Percentiles rank a stretch among this genome's conserved stretches.
Evolutionary conservation across 92 coral and sea anemone species (phyloP).

Genomic region (Parazoanthus darwini): DNA sequence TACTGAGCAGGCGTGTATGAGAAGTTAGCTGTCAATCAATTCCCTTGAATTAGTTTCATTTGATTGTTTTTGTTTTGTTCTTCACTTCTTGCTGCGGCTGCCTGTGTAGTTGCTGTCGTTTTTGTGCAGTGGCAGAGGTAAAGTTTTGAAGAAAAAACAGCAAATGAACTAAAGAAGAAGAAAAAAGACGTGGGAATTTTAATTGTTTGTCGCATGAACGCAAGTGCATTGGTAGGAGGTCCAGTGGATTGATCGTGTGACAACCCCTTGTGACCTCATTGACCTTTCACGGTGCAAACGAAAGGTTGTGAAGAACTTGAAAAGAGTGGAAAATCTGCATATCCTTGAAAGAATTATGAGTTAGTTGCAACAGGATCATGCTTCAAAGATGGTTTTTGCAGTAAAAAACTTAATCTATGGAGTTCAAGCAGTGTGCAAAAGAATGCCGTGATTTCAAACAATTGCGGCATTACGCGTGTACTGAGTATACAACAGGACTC

Average conservation of each 20-base stretch:
- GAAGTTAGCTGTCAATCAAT: neutral
- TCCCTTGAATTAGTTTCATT: neutral
- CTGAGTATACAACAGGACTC: no score
- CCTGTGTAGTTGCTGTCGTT: neutral
- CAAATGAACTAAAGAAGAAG: neutral
- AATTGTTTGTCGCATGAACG: neutral
- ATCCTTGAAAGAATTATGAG: no score
- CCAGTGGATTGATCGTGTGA: neutral
- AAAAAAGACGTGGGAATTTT: neutral
- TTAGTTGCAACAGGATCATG: no score
- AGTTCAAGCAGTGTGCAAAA: no score
- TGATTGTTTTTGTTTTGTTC: neutral
- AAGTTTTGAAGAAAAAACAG: neutral
- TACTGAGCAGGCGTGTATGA: neutral
- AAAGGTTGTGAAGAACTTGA: no score
- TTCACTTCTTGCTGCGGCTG: neutral
- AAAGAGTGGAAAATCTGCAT: no score
- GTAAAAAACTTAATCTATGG: no score
- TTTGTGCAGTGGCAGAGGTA: neutral
- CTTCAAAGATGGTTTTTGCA: no score
- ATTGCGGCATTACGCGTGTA: no score
- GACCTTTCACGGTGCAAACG: neutral
- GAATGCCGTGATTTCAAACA: no score
- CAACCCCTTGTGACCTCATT: neutral
- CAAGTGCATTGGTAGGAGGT: neutral